Evolutionary conservation across 2,113 vertebrate genomes (phyloP), one percentile per base, ranked within the genome.

Genomic region (Brachypteracias leptosomus): DNA sequence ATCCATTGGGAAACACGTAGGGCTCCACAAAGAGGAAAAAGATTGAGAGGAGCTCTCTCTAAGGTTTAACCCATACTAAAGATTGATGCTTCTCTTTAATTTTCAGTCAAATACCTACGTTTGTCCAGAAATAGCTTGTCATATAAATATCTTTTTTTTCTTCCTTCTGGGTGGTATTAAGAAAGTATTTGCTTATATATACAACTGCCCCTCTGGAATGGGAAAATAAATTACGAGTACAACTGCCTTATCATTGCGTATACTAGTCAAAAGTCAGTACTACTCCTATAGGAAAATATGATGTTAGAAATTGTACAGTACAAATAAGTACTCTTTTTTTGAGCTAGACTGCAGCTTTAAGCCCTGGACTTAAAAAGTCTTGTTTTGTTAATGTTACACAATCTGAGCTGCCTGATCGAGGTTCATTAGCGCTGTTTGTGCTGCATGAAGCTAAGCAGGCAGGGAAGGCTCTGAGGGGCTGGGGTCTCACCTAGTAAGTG

Each of bases 151-250:
- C 19, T 7, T 76, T 89, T 51, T 78, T 33, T 74, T 85, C n/a
- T 36, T 83, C n/a, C n/a, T n/a, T 66, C 38, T 47, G 15, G 9
- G 28, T 68, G 10, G 40, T 67, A 89, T 71, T 66, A 83, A 66
- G 88, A 62, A 85, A 73, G 61, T 65, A 49, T 80, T 93, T 97
- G 49, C 58, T 93, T 85, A 40, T 77, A 62, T 36, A 55, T 72
- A 73, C 42, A 66, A 36, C 35, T 49, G 17, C 65, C 42, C 54
- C 42, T 36, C 44, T 78, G 65, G 61, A 89, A 47, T 40, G 52
- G 29, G 52, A 80, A 93, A 84, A 66, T 86, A 58, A 31, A 2
- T 49, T 33, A 17, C 25, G 15, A 85, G 10, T 58, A 18, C 76
- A 82, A 90, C 62, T 59, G 61, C 55, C 68, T 42, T 65, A 35